A percentile compares a stretch with the other conserved stretches of the same genome.
These are phyloP conservation scores for Drosophila trichaetosa DNA, from an alignment of 2,888 invertebrate genomes.

Conservation along the genomic window DNA sequence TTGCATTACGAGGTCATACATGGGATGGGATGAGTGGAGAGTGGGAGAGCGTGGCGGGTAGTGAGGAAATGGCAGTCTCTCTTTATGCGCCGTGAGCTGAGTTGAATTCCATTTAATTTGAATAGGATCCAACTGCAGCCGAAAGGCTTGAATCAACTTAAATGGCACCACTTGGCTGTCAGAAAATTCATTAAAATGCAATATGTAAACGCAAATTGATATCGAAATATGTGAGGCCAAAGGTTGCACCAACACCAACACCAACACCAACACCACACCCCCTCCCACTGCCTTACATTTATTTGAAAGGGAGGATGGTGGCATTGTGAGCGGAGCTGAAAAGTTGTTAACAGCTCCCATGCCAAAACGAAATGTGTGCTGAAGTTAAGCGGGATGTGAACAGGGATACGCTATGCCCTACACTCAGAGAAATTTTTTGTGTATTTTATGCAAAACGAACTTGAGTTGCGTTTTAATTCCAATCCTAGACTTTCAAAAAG, in stretches of 20 bases:
- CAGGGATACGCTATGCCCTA: slow-evolving; percentile 17
- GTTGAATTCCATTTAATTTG: slow-evolving; percentile 3
- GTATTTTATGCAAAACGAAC: not conserved
- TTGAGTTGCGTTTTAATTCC: not conserved
- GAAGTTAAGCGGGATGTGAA: slow-evolving; percentile 59
- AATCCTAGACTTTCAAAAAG: not conserved
- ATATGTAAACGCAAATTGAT: slow-evolving; percentile 62
- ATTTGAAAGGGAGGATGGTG: no score
- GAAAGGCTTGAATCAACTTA: slow-evolving; percentile 34
- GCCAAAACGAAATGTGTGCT: slow-evolving; percentile 37
- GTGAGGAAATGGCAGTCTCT: not conserved
- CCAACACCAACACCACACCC: not conserved
- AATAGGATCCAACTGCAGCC: slow-evolving; percentile 39
- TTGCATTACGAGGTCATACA: not conserved
- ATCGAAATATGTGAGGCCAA: slow-evolving; percentile 51
- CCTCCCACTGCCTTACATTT: not conserved
- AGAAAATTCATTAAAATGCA: slow-evolving; percentile 70
- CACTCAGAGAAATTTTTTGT: not conserved
- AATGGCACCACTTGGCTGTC: slow-evolving; percentile 40
- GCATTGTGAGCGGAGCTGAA: not conserved
- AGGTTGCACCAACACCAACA: not conserved
- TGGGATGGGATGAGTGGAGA: no score
- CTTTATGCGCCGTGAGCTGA: not conserved
- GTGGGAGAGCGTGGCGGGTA: not conserved
- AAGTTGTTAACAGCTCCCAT: not conserved